Evolutionary conservation across 1,140 invertebrate species (phyloP), one percentile per base, ranked within the genome.

Genomic region (Whitmania pigra): DNA sequence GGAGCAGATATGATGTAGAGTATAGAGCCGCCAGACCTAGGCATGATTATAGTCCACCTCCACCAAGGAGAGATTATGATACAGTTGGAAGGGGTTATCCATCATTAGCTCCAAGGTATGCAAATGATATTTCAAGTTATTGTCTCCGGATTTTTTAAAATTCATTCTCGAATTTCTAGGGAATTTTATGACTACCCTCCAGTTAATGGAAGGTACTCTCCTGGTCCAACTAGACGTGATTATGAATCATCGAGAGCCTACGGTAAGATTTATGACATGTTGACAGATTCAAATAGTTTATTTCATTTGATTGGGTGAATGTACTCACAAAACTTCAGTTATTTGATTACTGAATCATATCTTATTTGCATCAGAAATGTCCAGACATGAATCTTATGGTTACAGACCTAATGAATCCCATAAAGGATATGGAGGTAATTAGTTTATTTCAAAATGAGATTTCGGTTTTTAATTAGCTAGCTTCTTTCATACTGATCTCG

Each of bases 121-220:
- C 22, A 63, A 25, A 18, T 63, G 22, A 25, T 15, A 25, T 63
- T 4, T 63, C 57, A 25, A 18, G 22, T 13, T 63, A 11, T 63
- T 11, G 0, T 63, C 18, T 22, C 5, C 7, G 9, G 57, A 11
- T 63, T 25, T 63, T 63, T 4, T 63, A 63, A 13, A 25, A 13
- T 63, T 63, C 11, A 15, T 13, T 63, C n/a, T 25, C 20, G 9
- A 25, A 25, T 63, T 3, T 63, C 11, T 13, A 63, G 57, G 57
- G 57, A 63, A n/a, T 63, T 25, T 63, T 63, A 63, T 63, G 57
- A 63, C 29, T 63, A 63, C 29, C 57, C 57, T 18, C 22, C 57
- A 11, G 57, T 13, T 31, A 63, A 63, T 63, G 57, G 57, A 63
- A 63, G 57, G 11, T 63, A 25, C 18, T 63, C 57, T 13, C 57